A percentile compares a stretch with the other conserved stretches of the same genome.
Conservation (phyloP, 2,113 vertebrate species). For the Prinia subflava region DNA sequence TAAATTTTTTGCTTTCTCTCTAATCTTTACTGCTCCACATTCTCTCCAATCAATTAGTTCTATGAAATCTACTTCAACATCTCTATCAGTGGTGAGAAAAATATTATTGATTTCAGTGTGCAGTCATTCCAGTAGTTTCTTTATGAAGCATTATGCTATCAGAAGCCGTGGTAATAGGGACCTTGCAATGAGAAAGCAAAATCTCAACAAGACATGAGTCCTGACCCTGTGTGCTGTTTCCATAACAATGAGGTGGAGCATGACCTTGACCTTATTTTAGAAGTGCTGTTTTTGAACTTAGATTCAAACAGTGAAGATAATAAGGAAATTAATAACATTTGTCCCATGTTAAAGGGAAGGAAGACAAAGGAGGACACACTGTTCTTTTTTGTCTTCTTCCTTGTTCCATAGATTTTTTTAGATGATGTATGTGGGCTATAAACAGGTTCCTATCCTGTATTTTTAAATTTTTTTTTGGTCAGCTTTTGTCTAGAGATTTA, state of each 20-base stretch:
- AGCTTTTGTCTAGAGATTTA: not conserved
- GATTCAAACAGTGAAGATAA: not conserved
- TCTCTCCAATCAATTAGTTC: not conserved
- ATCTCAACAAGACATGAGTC: not conserved
- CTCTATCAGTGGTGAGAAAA: not conserved
- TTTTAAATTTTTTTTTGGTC: not conserved
- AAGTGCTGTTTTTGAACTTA: not conserved
- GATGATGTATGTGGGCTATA: not conserved
- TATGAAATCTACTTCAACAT: not conserved
- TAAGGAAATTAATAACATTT: not conserved
- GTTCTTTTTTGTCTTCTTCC: not conserved
- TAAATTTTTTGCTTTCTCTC: not conserved
- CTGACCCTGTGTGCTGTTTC: not conserved
- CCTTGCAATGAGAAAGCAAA: not conserved
- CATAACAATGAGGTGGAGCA: not conserved
- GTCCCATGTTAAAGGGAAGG: not conserved
- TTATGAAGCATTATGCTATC: not conserved
- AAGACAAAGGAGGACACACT: not conserved
- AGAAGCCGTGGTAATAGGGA: not conserved
- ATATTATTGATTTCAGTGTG: not conserved
- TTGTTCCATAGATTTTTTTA: not conserved
- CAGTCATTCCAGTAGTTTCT: not conserved
- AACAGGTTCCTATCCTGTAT: not conserved
- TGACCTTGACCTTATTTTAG: not conserved
- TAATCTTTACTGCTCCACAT: not conserved